Base-by-base conservation (phyloP, 2,888 invertebrate genomes). In the Odontomyia ornata region DNA sequence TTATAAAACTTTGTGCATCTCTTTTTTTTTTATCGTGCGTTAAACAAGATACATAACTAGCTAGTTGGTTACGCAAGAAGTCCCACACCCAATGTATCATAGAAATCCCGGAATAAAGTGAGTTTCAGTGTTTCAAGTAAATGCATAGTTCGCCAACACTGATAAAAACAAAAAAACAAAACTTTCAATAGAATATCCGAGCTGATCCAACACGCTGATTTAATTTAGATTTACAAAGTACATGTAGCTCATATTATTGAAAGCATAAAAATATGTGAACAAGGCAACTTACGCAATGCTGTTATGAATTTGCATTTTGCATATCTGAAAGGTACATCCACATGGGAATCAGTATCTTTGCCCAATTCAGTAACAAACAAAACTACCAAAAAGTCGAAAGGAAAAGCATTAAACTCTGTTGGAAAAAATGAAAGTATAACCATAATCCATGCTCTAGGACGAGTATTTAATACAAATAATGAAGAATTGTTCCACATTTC, bases 261-360 rank as follows among this genome's bases (percentile, higher is more conserved):
- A 75, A 91, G 92, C 81, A 91, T 95, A 79, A 88, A 92, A 18
- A 89, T 91, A 75, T 91, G 93, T 15, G 91, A 91, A 36, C 90
- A 90, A 80, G 96, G 96, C 0, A 96, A 96, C 86, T 90, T 96
- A 25, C 88, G 96, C 82, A 93, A 92, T 82, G 94, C 95, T 0
- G 88, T 96, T 65, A 91, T 95, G 81, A 94, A 95, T 86, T 88
- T 95, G 75, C 94, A 96, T 87, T 95, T 97, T 88, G 91, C 92
- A 60, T 91, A 91, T 80, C 87, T 93, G 71, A 92, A 90, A 90
- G 93, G 94, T 91, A 75, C 79, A 3, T 75, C 77, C 7, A 56
- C 46, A 36, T 46, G 76, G 25, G 30, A 67, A 57, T 65, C 62
- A 13, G 25, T 47, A 18, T 36, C n/a, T 28, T 25, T 15, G 18